Evolutionary conservation across 2,113 vertebrate genomes (phyloP).

Genomic region (Ploceus nigricollis): DNA sequence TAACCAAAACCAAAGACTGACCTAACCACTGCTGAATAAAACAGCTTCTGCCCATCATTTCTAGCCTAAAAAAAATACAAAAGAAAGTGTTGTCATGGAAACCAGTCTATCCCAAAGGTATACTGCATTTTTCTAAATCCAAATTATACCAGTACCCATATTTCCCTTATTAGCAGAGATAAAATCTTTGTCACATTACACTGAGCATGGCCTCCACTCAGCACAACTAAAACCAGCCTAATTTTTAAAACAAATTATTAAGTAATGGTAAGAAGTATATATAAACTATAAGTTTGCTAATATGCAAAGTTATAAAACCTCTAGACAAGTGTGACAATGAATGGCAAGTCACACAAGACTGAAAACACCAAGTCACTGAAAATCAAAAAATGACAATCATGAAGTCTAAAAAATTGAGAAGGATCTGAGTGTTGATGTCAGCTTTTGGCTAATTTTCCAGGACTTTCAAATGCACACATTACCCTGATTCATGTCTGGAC

Average conservation of each 20-base stretch:
- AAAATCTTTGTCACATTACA: not conserved
- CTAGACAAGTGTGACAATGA: not conserved
- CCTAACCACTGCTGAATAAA: conserved; percentile 29
- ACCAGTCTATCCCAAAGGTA: conserved; percentile 65
- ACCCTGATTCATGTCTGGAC: not conserved
- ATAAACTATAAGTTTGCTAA: not conserved
- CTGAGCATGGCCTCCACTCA: not conserved
- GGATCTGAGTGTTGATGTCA: not conserved
- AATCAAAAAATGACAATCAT: not conserved
- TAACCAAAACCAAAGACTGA: not conserved
- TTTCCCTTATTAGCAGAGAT: not conserved
- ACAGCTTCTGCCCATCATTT: conserved; percentile 44
- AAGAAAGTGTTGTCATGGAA: conserved; percentile 69
- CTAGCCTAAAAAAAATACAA: conserved; percentile 61
- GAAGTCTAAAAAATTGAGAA: not conserved
- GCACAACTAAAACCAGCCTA: not conserved
- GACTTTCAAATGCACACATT: not conserved
- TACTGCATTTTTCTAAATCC: conserved; percentile 28
- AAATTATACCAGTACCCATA: conserved; percentile 36
- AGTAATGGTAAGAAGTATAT: not conserved
- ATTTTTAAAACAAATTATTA: not conserved
- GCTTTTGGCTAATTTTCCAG: not conserved
- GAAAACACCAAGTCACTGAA: not conserved
- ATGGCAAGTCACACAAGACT: not conserved
- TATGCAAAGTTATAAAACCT: not conserved